Conservation (phyloP, 2,888 invertebrate genomes). For the Labia minor region DNA sequence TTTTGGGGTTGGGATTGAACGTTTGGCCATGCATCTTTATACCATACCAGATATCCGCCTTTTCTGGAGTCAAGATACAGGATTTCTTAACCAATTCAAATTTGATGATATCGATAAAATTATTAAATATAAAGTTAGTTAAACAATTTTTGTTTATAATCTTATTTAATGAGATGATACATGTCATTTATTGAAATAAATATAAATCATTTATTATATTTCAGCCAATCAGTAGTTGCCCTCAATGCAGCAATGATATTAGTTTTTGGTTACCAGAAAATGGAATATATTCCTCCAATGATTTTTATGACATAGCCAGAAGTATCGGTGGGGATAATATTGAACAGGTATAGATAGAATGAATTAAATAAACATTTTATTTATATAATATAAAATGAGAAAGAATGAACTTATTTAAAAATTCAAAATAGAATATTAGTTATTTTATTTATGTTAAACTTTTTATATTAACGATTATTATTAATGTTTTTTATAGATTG, state of each 20-base stretch:
- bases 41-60: constrained; percentile 91
- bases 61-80: constrained; percentile 91
- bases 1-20: constrained; percentile 91
- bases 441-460: too few species aligned
- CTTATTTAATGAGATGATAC: background rate
- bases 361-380: too few species aligned
- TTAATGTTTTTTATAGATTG: constrained; percentile 45
- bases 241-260: constrained; percentile 81
- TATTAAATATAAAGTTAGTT: constrained; percentile 58
- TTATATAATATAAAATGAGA: too few species aligned
- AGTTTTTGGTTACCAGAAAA: constrained; percentile 87
- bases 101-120: constrained; percentile 53
- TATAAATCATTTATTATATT: constrained; percentile 27
- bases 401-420: too few species aligned
- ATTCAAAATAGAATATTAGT: too few species aligned
- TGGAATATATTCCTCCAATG: constrained; percentile 57
- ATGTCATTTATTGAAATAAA: background rate
- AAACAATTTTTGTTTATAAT: too few species aligned
- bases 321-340: constrained; percentile 82
- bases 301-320: constrained; percentile 87
- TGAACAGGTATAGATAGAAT: constrained; percentile 89
- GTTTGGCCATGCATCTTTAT: constrained; percentile 92
- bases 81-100: constrained; percentile 83
- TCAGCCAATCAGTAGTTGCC: constrained; percentile 68
- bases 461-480: background rate